Evolutionary conservation across 2,113 vertebrate species (phyloP).

Genomic region (Acinonyx jubatus): DNA sequence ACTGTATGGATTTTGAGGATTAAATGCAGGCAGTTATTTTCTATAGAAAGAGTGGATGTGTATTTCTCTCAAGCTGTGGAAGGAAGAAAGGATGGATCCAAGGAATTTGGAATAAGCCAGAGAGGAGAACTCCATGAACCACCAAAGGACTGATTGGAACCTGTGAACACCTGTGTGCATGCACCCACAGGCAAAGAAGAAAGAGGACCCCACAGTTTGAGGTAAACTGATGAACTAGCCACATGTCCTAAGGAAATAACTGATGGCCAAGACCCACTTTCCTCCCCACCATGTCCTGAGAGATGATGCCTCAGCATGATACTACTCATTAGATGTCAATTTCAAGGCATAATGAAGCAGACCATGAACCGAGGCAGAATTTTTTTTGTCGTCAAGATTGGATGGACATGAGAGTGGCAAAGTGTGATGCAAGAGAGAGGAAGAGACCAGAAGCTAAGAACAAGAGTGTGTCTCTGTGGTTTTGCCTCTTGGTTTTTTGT

Average conservation of each 20-base stretch:
- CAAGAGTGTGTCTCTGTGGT: neutral
- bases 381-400: neutral
- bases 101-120: neutral
- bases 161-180: neutral
- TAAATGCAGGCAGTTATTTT: neutral
- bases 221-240: neutral
- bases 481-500: neutral
- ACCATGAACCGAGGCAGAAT: neutral
- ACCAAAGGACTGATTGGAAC: neutral
- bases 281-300: neutral
- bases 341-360: neutral
- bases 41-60: neutral
- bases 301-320: neutral
- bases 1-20: neutral
- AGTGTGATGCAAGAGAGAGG: neutral
- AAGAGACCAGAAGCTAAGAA: neutral
- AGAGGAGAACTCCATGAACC: neutral
- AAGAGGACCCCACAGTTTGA: neutral
- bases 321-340: neutral
- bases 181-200: neutral
- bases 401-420: neutral
- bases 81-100: neutral
- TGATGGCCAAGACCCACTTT: neutral
- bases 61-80: neutral
- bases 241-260: neutral